Percentiles rank a stretch among this genome's conserved stretches.
Evolutionary conservation across 2,113 vertebrate species (phyloP).

Genomic region (Irena cyanogastra): DNA sequence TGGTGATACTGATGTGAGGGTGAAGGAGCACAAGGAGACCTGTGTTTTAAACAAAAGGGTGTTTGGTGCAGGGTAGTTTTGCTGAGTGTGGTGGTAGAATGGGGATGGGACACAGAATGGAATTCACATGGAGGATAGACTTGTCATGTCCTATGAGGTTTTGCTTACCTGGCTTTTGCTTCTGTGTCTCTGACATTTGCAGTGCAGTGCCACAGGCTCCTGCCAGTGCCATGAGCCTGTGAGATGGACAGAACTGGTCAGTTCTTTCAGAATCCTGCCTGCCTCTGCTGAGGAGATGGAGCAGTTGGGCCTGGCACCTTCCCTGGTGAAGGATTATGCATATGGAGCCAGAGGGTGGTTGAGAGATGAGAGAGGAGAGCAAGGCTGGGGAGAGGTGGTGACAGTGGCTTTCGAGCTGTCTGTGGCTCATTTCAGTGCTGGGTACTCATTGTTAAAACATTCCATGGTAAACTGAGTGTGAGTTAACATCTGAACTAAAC

Average conservation of each 20-base stretch:
- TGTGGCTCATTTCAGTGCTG: neutral
- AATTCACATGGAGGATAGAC: neutral
- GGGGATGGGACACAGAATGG: neutral
- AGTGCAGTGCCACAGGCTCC: neutral
- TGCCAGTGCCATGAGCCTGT: rapidly evolving
- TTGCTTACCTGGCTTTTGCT: neutral
- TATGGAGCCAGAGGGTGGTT: neutral
- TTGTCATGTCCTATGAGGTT: neutral
- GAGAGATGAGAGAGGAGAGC: neutral
- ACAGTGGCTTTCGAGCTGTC: neutral
- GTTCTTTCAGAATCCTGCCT: neutral
- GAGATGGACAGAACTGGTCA: neutral
- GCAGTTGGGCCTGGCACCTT: neutral
- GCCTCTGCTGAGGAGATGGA: neutral
- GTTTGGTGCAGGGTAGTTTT: neutral
- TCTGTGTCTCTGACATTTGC: neutral
- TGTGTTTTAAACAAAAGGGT: neutral
- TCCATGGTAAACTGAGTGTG: neutral
- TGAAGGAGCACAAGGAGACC: neutral
- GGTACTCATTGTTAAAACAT: neutral
- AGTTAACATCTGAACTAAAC: neutral
- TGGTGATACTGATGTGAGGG: neutral
- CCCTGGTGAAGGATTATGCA: neutral
- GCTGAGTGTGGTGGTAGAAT: neutral
- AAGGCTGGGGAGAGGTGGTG: neutral